Base-by-base conservation (phyloP, 2,888 invertebrate genomes). In the Druceiella hillmani region DNA sequence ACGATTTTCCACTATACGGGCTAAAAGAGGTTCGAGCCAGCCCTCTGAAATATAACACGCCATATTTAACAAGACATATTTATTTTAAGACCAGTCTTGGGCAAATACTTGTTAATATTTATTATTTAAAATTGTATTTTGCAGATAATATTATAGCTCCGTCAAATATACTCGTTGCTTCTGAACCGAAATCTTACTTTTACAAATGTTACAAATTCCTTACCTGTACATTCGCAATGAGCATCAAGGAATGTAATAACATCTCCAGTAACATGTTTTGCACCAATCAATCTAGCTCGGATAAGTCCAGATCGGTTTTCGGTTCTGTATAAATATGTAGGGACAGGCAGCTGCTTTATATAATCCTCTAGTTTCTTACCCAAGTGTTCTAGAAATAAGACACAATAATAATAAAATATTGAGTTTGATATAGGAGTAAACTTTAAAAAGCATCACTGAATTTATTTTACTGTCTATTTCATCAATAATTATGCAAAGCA, bases 191-290 rank as follows among this genome's bases (percentile, higher is more conserved):
- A n/a, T n/a, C n/a, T n/a, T n/a, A n/a, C n/a, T n/a, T n/a, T n/a
- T n/a, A n/a, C n/a, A n/a, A n/a, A n/a, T n/a, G n/a, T n/a, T n/a
- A n/a, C n/a, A n/a, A n/a, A n/a, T 9, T 17, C 29, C 47, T 48
- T 55, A 72, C 71, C 72, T 50, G 78, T 76, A 57, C 97, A 97
- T 64, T 99, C 98, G 63, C 97, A 98, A 62, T 99, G 98, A 2
- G 97, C 95, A 62, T 99, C 99, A 39, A 99, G 72, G 71, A 99
- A 99, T 9, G 95, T 97, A 51, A 95, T 84, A 35, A 92, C 87
- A 64, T 92, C 83, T 40, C 95, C 97, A 52, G 79, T 83, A 4
- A 92, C 93, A 59, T 90, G 85, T 58, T 88, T 87, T 31, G 95
- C 95, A 46, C 99, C 99, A 52, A 93, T 72, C 42, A 99, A 75